Percentiles rank a stretch among this genome's conserved stretches.
Conservation (phyloP, 2,888 invertebrate genomes). For the Microplitis manilae region DNA sequence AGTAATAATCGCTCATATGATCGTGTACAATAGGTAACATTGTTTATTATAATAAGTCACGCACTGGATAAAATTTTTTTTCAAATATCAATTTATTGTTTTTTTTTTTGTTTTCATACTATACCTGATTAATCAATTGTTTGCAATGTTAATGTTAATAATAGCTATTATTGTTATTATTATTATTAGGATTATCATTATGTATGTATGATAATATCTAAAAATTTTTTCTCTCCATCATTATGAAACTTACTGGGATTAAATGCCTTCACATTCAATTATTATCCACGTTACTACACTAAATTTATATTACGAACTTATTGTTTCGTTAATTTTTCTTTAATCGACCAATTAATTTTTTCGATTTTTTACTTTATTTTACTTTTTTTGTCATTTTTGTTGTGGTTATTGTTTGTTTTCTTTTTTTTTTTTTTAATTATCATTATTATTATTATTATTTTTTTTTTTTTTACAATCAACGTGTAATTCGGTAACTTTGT, state of each 20-base stretch:
- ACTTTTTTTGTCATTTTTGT: background rate
- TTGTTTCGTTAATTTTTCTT: background rate
- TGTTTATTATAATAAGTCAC: background rate
- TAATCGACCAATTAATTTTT: background rate
- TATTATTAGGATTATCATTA: background rate
- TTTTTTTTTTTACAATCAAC: background rate
- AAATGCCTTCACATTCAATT: background rate
- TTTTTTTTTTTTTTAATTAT: background rate
- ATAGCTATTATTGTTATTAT: background rate
- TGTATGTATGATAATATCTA: background rate
- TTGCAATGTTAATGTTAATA: background rate
- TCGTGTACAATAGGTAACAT: background rate
- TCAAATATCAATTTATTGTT: background rate
- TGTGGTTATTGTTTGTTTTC: background rate
- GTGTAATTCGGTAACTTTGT: background rate
- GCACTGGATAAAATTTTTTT: background rate
- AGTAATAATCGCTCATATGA: background rate
- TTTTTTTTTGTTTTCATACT: background rate
- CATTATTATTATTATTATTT: too few species aligned
- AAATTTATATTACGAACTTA: background rate
- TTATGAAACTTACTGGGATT: background rate
- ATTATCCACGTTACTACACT: background rate
- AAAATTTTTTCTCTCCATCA: slow-evolving; percentile 36
- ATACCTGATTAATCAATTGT: background rate
- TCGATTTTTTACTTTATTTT: background rate